Evolutionary conservation across 2,113 vertebrate genomes (phyloP), one percentile per base, ranked within the genome.

Genomic region (Sinocyclocheilus anshuiensis): DNA sequence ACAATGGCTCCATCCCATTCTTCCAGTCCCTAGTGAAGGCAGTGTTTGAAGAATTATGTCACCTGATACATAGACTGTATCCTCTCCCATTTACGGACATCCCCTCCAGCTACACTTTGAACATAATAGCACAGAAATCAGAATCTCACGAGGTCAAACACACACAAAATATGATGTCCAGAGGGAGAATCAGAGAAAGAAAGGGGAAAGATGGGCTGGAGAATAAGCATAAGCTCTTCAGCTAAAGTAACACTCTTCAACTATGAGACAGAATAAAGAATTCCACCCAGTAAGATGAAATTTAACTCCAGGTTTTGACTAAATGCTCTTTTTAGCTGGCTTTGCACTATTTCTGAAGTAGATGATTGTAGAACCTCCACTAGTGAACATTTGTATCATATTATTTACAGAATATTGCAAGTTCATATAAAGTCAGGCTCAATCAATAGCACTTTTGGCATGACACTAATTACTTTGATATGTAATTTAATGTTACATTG

Each of bases 21-120:
- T 89, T 89, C 57, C 77, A 75, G 42, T 83, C 87, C n/a, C 87
- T 33, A 65, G 85, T 88, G 77, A 88, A 81, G 77, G 77, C 84
- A 85, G 77, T 71, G 88, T 92, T 88, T 90, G 89, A 89, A 89
- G 89, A 87, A 81, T 86, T 83, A 79, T 91, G 89, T 90, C 86
- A 91, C 88, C 85, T 79, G 88, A 91, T 85, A 91, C 86, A 76
- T 74, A 85, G 53, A 59, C 71, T 79, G 59, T 76, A 86, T 84
- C 86, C 86, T 83, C 83, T 87, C 87, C 89, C 88, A 85, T 61
- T 77, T 77, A 71, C 59, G 53, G 39, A 55, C 76, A 45, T 20
- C 57, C 82, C 89, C 86, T 89, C 63, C 24, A 57, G 88, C 82
- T 89, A 85, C 55, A 50, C 89, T 90, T 87, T 90, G 88, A 91